Percentiles rank a stretch among this genome's conserved stretches.
Conservation (phyloP, 2,888 invertebrate genomes). For the Apodemia duryi region DNA sequence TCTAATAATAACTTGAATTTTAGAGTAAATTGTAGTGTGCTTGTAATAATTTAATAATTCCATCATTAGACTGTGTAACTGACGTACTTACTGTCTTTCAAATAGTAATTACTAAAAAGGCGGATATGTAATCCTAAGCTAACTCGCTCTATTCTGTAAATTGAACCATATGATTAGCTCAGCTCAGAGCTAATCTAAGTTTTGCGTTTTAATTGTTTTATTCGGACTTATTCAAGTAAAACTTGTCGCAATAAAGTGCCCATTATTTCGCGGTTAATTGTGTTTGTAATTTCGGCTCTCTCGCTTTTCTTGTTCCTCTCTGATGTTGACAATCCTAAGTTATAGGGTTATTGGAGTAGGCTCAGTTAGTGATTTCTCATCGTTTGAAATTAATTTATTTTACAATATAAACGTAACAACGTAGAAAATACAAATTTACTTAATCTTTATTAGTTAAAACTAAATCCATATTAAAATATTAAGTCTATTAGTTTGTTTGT, state of each 20-base stretch:
- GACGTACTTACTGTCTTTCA: too few relatives aligned
- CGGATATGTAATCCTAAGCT: background rate
- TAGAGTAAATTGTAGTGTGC: too few relatives aligned
- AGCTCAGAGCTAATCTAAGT: slow-evolving; percentile 36
- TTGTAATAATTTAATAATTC: too few relatives aligned
- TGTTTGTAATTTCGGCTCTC: slow-evolving; percentile 29
- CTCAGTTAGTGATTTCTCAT: background rate
- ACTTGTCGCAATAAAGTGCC: slow-evolving; percentile 38
- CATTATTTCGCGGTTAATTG: slow-evolving; percentile 37
- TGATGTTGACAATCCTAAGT: slow-evolving; percentile 1
- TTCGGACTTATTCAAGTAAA: slow-evolving; percentile 36
- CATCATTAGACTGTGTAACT: too few relatives aligned
- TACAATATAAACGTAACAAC: background rate
- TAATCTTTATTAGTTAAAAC: too few relatives aligned
- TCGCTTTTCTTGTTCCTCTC: background rate
- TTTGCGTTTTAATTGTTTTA: slow-evolving; percentile 40
- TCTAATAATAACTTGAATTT: too few relatives aligned
- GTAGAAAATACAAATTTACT: background rate
- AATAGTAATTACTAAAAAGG: too few relatives aligned
- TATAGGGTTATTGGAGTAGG: background rate
- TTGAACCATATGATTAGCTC: slow-evolving; percentile 25
- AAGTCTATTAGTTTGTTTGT: too few relatives aligned
- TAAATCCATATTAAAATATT: too few relatives aligned
- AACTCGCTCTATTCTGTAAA: slow-evolving; percentile 7
- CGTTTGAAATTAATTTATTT: background rate